Evolutionary conservation across 92 coral and sea anemone species (phyloP).

Genomic region (Hydrozoanthus gracilis): DNA sequence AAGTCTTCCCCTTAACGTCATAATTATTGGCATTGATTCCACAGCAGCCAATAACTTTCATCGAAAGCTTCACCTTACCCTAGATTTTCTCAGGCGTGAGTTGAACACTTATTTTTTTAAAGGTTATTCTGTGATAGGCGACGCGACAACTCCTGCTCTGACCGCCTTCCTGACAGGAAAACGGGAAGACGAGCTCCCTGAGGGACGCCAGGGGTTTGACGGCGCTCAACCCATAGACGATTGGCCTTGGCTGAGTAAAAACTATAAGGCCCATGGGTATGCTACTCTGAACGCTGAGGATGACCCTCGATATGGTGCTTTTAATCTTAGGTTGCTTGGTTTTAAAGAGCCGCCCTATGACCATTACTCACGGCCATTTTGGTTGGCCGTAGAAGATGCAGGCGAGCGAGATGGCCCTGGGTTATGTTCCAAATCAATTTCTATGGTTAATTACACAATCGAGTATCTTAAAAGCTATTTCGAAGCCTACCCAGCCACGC

Average conservation of each 20-base stretch:
- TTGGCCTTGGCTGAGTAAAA: constrained; percentile 94
- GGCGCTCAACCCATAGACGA: constrained; percentile 75
- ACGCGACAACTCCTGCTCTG: constrained; percentile 90
- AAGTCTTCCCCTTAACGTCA: constrained; percentile 64
- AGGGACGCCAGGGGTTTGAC: constrained; percentile 79
- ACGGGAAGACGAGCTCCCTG: constrained; percentile 71
- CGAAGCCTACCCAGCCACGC: constrained; percentile 76
- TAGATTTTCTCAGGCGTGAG: constrained; percentile 62
- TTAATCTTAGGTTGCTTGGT: constrained; percentile 80
- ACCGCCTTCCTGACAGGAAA: constrained; percentile 87
- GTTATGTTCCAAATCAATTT: constrained; percentile 76
- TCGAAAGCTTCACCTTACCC: constrained; percentile 81
- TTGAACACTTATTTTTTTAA: constrained; percentile 75
- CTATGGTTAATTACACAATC: constrained; percentile 84
- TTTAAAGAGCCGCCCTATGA: constrained; percentile 76
- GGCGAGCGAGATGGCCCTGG: constrained; percentile 78
- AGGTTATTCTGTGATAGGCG: constrained; percentile 86
- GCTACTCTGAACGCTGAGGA: constrained; percentile 86
- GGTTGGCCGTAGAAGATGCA: constrained; percentile 76
- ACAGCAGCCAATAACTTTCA: constrained; percentile 81
- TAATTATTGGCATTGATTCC: constrained; percentile 84
- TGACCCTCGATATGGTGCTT: constrained; percentile 77
- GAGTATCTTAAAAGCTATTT: constrained; percentile 79
- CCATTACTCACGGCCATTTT: constrained; percentile 87
- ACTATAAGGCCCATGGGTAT: constrained; percentile 81